phyloP scores from a whole-genome alignment of 2,888 invertebrate species.

The Chrysina gloriosa region DNA sequence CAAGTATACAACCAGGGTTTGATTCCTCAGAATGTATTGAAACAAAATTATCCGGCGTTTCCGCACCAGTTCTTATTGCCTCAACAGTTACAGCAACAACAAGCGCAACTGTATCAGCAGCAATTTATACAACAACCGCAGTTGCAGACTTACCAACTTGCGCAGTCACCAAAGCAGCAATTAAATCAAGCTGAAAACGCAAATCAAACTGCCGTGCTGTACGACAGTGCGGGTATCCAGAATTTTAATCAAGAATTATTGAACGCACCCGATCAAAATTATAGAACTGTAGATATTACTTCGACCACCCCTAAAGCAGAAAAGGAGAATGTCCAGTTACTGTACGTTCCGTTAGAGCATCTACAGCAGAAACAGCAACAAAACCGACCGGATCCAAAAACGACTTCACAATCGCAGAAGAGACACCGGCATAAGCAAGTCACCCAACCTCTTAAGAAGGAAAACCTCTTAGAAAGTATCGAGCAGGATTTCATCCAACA shows the following conservation, averaged over 20 bases:
- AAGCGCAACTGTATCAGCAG: constrained; percentile 55
- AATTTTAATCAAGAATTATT: constrained; percentile 36
- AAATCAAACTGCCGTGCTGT: too few relatives aligned
- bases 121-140: constrained; percentile 40
- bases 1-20: constrained; percentile 11
- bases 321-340: constrained; percentile 77
- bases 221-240: constrained; percentile 22
- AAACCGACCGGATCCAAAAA: constrained; percentile 35
- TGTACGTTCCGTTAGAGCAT: constrained; percentile 86
- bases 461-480: constrained; percentile 58
- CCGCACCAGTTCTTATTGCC: constrained; percentile 37
- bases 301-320: constrained; percentile 54
- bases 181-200: constrained; percentile 2
- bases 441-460: constrained; percentile 37
- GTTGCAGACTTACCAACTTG: constrained; percentile 36
- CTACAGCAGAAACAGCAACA: constrained; percentile 63
- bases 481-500: constrained; percentile 63
- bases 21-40: constrained; percentile 4
- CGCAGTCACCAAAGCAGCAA: constrained; percentile 35
- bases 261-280: constrained; percentile 9
- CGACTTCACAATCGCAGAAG: constrained; percentile 32
- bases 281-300: constrained; percentile 43
- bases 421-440: constrained; percentile 43
- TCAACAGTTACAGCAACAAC: constrained; percentile 50
- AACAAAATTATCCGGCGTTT: constrained; percentile 8